These are phyloP conservation scores for Eumerus sabulonum DNA, from an alignment of 2,888 invertebrate species.

Conservation along the genomic window DNA sequence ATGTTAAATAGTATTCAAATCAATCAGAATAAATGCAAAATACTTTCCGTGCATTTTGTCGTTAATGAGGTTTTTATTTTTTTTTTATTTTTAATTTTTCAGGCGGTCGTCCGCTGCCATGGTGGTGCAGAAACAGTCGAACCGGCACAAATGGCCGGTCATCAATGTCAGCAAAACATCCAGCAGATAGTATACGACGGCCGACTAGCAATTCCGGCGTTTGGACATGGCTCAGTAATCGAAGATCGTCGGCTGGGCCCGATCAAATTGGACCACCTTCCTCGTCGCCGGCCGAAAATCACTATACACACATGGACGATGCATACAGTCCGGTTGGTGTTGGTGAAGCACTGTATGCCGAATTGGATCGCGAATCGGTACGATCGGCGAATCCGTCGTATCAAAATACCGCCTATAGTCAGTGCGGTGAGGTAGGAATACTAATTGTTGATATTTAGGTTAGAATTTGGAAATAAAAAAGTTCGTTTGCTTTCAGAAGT, in stretches of 20 bases:
- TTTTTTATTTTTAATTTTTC: conserved; percentile 10
- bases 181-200: conserved; percentile 79
- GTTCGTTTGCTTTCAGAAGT: conserved; percentile 73
- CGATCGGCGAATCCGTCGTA: conserved; percentile 82
- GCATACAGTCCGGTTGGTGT: conserved; percentile 81
- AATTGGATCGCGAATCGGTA: conserved; percentile 83
- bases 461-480: neutral
- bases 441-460: neutral
- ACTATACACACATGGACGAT: conserved; percentile 86
- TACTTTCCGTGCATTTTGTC: too few relatives aligned
- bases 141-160: conserved; percentile 76
- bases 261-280: conserved; percentile 80
- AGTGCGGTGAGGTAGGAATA: conserved; percentile 78
- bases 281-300: conserved; percentile 83
- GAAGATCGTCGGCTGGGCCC: conserved; percentile 77
- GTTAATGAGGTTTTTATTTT: neutral
- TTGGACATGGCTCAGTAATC: conserved; percentile 78
- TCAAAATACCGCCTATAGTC: conserved; percentile 85
- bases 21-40: too few relatives aligned
- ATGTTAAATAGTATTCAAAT: conserved; percentile 40
- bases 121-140: conserved; percentile 79
- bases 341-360: conserved; percentile 85
- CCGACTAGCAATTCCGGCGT: conserved; percentile 79
- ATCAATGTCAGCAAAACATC: conserved; percentile 78
- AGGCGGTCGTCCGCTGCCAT: conserved; percentile 78